A percentile compares a stretch with the other conserved stretches of the same genome.
Conservation (phyloP, 2,113 vertebrate species). For the Heteronetta atricapilla region DNA sequence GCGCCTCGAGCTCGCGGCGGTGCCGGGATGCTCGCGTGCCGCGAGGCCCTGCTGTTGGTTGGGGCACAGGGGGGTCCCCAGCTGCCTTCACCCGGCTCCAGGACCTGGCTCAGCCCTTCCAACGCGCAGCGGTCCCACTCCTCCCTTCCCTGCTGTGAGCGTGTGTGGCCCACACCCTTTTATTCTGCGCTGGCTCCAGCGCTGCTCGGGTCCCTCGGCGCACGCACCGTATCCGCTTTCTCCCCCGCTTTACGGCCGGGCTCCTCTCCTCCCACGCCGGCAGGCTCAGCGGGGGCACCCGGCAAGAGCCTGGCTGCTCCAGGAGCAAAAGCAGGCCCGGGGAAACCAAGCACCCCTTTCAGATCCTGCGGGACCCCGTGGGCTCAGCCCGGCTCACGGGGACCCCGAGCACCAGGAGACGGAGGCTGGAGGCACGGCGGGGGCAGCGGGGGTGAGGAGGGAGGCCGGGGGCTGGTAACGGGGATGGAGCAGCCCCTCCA, state of each 20-base stretch:
- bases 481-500: background rate
- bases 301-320: rapidly evolving
- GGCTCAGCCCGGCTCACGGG: background rate
- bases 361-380: rapidly evolving
- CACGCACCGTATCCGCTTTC: background rate
- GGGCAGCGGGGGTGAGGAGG: background rate
- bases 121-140: background rate
- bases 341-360: background rate
- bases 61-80: background rate
- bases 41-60: rapidly evolving
- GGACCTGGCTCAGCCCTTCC: background rate
- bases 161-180: background rate
- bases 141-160: background rate
- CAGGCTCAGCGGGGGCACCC: background rate
- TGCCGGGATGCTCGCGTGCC: rapidly evolving
- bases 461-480: background rate
- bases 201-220: background rate
- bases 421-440: too few species aligned
- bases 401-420: background rate
- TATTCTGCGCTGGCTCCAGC: background rate
- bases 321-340: background rate
- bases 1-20: rapidly evolving
- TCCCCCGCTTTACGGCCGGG: background rate
- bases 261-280: background rate
- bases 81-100: rapidly evolving